A percentile compares a stretch with the other conserved stretches of the same genome.
These are phyloP conservation scores for Caenorhabditis inopinata DNA, from an alignment of 1,140 invertebrate species.

Conservation along the genomic window DNA sequence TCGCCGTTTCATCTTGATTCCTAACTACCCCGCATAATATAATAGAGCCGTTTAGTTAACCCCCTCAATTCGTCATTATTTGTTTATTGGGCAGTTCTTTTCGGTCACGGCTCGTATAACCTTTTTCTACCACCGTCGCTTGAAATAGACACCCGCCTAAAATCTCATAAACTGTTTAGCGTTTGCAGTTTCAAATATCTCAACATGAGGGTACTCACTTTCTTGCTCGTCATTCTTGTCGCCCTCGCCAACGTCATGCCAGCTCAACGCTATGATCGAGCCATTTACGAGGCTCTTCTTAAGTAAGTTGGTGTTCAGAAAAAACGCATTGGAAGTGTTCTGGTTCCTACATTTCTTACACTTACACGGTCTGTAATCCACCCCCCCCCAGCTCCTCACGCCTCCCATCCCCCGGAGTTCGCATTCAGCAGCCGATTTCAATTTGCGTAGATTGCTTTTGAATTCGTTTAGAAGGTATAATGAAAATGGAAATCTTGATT, in stretches of 20 bases:
- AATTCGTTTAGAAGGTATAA: too few relatives aligned
- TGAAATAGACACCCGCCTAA: neutral
- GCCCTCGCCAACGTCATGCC: slow-evolving; percentile 19
- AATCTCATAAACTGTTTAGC: neutral
- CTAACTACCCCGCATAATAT: neutral
- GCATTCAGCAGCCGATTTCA: neutral
- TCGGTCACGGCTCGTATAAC: neutral
- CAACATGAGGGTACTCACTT: slow-evolving; percentile 42
- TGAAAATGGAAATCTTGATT: neutral
- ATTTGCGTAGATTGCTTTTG: neutral
- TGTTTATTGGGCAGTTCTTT: neutral
- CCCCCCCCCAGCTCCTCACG: too few relatives aligned
- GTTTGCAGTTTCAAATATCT: slow-evolving; percentile 30
- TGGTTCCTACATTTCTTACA: too few relatives aligned
- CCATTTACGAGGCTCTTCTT: slow-evolving; percentile 37
- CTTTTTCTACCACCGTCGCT: neutral
- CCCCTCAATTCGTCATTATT: slow-evolving; percentile 29
- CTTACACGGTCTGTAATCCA: too few relatives aligned
- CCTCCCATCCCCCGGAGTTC: too few relatives aligned
- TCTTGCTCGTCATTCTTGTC: slow-evolving; percentile 35
- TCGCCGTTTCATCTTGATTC: neutral
- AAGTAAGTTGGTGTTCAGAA: slow-evolving; percentile 33
- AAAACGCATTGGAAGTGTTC: too few relatives aligned
- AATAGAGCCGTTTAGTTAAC: neutral
- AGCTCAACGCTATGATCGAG: slow-evolving; percentile 34